These are phyloP conservation scores for Cryptocephalus primarius DNA, from an alignment of 2,888 invertebrate genomes.

Conservation along the genomic window DNA sequence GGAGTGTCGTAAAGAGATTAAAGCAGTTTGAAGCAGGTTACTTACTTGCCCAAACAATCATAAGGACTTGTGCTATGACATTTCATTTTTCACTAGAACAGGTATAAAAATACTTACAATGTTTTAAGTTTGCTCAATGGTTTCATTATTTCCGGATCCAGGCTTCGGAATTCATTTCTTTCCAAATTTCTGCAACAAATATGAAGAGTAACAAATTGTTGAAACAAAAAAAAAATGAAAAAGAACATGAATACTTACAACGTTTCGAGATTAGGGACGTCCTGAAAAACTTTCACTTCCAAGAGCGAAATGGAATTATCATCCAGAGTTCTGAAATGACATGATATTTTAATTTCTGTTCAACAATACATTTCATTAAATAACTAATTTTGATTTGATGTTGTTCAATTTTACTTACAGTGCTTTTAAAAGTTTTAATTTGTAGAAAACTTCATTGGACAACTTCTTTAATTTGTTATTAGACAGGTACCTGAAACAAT, in stretches of 20 bases:
- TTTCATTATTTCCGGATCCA: slow-evolving; percentile 33
- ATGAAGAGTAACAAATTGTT: neutral
- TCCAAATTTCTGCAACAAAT: slow-evolving; percentile 23
- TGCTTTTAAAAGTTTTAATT: slow-evolving; percentile 35
- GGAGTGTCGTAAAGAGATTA: too few relatives aligned
- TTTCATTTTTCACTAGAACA: too few relatives aligned
- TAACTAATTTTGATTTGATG: too few relatives aligned
- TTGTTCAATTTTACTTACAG: slow-evolving; percentile 32
- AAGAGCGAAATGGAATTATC: slow-evolving; percentile 37
- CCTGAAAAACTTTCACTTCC: slow-evolving; percentile 35
- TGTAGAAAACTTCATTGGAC: slow-evolving; percentile 37
- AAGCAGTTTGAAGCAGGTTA: too few relatives aligned
- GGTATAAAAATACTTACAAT: slow-evolving; percentile 35
- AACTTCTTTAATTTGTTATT: slow-evolving; percentile 38
- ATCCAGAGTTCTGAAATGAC: slow-evolving; percentile 36
- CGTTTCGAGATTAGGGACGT: slow-evolving; percentile 37
- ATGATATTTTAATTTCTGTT: neutral
- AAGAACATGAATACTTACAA: slow-evolving; percentile 28
- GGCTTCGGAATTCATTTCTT: slow-evolving; percentile 30
- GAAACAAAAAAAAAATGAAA: too few relatives aligned
- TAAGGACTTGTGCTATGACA: too few relatives aligned
- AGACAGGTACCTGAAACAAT: slow-evolving; percentile 38
- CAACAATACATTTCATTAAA: too few relatives aligned
- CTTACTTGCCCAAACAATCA: too few relatives aligned
- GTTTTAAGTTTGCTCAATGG: slow-evolving; percentile 36